These are phyloP conservation scores for Ectobius pallidus DNA, from an alignment of 2,888 invertebrate genomes.

Conservation along the genomic window DNA sequence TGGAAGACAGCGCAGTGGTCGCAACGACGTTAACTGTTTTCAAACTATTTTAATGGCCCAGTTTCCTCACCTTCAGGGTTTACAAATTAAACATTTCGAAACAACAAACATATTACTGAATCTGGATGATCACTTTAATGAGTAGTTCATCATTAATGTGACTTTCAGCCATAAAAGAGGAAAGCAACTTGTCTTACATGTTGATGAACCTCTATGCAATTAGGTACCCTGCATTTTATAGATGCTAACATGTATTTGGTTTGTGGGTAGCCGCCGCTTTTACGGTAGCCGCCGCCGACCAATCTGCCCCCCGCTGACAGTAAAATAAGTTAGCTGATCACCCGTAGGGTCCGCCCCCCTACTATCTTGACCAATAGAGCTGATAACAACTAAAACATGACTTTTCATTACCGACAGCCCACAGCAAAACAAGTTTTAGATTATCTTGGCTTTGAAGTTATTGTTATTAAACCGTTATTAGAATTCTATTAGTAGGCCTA, in stretches of 20 bases:
- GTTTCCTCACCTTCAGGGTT: slow-evolving; percentile 27
- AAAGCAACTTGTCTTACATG: background rate
- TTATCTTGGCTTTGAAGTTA: background rate
- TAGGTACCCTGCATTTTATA: slow-evolving; percentile 14
- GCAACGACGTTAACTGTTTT: slow-evolving; percentile 33
- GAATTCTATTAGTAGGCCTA: too few species aligned
- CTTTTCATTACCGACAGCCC: slow-evolving; percentile 29
- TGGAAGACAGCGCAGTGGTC: slow-evolving; percentile 26
- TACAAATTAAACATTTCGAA: slow-evolving; percentile 24
- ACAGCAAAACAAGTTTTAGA: background rate
- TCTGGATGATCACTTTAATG: slow-evolving; percentile 8
- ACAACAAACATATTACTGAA: slow-evolving; percentile 1
- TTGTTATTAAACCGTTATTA: background rate
- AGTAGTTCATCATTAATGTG: too few species aligned
- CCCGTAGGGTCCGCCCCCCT: background rate
- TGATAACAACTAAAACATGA: slow-evolving; percentile 26
- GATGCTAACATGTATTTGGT: slow-evolving; percentile 21
- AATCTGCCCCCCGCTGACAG: slow-evolving; percentile 36
- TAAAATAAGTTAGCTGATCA: slow-evolving; percentile 29
- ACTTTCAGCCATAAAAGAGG: too few species aligned
- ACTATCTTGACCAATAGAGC: slow-evolving; percentile 22
- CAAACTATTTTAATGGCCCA: slow-evolving; percentile 22
- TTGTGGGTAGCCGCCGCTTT: slow-evolving; percentile 21
- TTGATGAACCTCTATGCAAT: slow-evolving; percentile 10
- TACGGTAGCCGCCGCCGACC: slow-evolving; percentile 29